Evolutionary conservation across 1,140 invertebrate species (phyloP).

Genomic region (Cataglyphis hispanica): DNA sequence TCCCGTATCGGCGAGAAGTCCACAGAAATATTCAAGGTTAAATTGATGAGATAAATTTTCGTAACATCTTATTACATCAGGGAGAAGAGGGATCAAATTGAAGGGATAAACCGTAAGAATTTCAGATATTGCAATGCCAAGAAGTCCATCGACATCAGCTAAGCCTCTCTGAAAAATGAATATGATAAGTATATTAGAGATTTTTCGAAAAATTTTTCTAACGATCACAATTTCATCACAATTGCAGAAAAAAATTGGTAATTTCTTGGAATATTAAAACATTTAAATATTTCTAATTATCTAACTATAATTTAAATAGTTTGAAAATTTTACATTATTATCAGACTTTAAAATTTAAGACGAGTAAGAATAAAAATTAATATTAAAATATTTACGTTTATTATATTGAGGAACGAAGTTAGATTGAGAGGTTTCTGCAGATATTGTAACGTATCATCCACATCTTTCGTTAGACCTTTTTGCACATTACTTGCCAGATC

Average conservation of each 20-base stretch:
- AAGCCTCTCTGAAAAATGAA: neutral
- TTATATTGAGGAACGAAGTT: neutral
- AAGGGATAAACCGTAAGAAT: too few relatives aligned
- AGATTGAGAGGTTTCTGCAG: accelerated
- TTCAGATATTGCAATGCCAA: neutral
- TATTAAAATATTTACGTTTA: conserved; percentile 3
- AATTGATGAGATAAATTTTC: accelerated
- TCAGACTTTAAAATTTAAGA: neutral
- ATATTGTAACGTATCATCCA: neutral
- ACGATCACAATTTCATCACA: neutral
- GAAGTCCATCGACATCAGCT: too few relatives aligned
- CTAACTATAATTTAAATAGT: too few relatives aligned
- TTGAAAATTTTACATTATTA: neutral
- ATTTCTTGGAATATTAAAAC: neutral
- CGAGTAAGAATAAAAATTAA: neutral
- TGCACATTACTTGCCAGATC: neutral
- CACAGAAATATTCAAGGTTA: accelerated
- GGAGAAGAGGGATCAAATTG: too few relatives aligned
- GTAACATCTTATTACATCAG: neutral
- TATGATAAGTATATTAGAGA: neutral
- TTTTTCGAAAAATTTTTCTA: neutral
- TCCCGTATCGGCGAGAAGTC: accelerated
- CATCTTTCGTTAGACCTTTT: neutral
- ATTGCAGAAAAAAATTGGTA: neutral
- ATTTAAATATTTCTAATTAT: neutral